These are phyloP conservation scores for Dendrocincla tyrannina DNA, from an alignment of 2,797 vertebrate genomes.

Conservation along the genomic window DNA sequence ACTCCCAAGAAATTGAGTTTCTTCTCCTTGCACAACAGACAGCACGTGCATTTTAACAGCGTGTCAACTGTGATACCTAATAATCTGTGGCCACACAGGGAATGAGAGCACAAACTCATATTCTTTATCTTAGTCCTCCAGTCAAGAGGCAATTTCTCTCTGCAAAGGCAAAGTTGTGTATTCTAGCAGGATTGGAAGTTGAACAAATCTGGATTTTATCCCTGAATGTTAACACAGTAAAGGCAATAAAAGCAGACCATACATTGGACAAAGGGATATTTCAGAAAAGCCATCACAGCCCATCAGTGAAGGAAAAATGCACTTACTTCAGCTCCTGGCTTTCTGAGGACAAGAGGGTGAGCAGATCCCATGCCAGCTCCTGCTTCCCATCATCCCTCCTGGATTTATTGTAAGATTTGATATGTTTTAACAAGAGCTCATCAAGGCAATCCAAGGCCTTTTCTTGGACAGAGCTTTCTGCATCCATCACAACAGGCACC, in stretches of 20 bases:
- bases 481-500: conserved; percentile 84
- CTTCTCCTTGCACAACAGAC: background rate
- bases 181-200: background rate
- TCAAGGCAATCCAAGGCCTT: conserved; percentile 90
- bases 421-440: conserved; percentile 80
- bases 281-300: background rate
- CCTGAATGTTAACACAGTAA: background rate
- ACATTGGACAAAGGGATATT: background rate
- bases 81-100: background rate
- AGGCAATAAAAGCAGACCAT: background rate
- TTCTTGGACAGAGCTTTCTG: conserved; percentile 88
- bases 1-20: background rate
- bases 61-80: background rate
- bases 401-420: conserved; percentile 73
- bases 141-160: background rate
- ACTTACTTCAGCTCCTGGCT: conserved; percentile 85
- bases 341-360: conserved; percentile 83
- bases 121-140: background rate
- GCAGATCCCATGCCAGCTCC: conserved; percentile 87
- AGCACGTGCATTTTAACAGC: background rate
- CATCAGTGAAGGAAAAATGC: background rate
- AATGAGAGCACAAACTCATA: background rate
- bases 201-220: background rate
- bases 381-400: conserved; percentile 70
- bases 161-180: background rate